Percentiles rank a stretch among this genome's conserved stretches.
Conservation (phyloP, 2,113 vertebrate species). For the Peromyscus maniculatus region DNA sequence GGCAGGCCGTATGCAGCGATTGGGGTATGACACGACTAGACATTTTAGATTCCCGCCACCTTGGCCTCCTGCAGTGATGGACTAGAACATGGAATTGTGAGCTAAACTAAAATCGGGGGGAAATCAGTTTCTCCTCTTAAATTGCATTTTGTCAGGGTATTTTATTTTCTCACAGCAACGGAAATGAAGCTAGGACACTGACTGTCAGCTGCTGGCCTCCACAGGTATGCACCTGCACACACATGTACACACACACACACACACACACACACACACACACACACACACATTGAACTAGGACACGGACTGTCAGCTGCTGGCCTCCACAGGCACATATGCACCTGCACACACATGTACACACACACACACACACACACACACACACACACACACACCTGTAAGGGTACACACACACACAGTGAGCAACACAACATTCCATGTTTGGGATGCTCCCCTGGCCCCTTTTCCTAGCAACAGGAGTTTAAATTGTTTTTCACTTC, state of each 20-base stretch:
- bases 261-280: not conserved
- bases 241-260: not conserved
- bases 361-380: not conserved
- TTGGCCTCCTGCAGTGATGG: not conserved
- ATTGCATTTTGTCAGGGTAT: not conserved
- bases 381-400: not conserved
- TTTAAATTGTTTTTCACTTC: constrained; percentile 5
- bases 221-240: not conserved
- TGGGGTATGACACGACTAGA: not conserved
- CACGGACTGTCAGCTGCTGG: not conserved
- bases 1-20: not conserved
- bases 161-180: not conserved
- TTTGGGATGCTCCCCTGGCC: not conserved
- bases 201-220: not conserved
- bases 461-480: not conserved
- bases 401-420: not conserved
- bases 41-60: not conserved
- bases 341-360: not conserved
- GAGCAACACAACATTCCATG: not conserved
- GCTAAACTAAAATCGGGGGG: not conserved
- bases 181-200: not conserved
- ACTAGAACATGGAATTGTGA: not conserved
- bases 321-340: too few relatives aligned
- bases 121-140: not conserved
- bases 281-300: not conserved